Evolutionary conservation across 2,113 vertebrate genomes (phyloP), one percentile per base, ranked within the genome.

Genomic region (Hirundichthys speculiger): DNA sequence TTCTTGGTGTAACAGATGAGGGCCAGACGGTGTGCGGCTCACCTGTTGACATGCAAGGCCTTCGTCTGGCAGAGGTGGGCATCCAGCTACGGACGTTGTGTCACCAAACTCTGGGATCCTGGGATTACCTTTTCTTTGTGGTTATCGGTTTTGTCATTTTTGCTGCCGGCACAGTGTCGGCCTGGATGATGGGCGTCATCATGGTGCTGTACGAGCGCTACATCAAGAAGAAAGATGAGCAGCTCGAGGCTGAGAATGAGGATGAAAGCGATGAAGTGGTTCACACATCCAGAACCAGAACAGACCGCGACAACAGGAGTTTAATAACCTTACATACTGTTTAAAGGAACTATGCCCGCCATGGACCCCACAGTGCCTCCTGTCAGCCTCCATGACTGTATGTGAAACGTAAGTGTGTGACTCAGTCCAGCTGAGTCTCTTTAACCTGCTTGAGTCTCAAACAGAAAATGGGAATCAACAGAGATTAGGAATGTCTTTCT

Each of bases 71-170:
- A 1, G 90, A 93, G 54, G 91, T 90, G 57, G 92, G 94, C 64
- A 78, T 93, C 59, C 90, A 95, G 39, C 92, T 98, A 42, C 92
- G 90, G 43, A 90, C 86, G 74, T 92, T 85, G 73, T 98, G 96
- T 88, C 91, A 94, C 90, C 94, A 93, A 16, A 92, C 89, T 39
- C 91, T 98, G 59, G 76, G 93, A 64, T 85, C 85, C 51, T 90
- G 64, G 45, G 96, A 98, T 90, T 97, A 96, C 78, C 53, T 95
- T 52, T 97, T 97, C 79, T 91, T 97, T 67, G 86, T 94, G 6
- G 89, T 94, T 30, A 73, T 97, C 5, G 95, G 96, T 83, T 94
- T 96, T 69, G 92, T 95, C 82, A 98, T 97, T 74, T 98, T 98
- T 39, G 90, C 93, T 0, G 93, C 92, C 0, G 96, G 95, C 82